Evolutionary conservation across 2,888 invertebrate species (phyloP), one percentile per base, ranked within the genome.

Genomic region (Scaptomyza cyrtandrae): DNA sequence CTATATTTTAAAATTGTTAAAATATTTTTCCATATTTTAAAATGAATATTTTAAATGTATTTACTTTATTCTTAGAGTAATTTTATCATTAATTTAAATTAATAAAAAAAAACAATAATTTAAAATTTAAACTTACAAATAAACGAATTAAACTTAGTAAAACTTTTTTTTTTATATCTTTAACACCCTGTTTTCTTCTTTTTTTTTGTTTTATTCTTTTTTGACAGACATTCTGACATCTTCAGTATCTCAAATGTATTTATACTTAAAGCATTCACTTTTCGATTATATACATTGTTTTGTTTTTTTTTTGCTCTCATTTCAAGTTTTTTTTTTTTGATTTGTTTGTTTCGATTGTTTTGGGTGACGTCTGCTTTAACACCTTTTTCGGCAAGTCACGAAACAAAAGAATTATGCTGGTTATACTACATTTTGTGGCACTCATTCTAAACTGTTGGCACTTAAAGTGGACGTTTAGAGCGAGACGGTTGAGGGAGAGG

Each of bases 351-450:
- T 55, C 37, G 48, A 19, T 49, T 49, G 58, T 55, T 35, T 71
- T 7, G 39, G 61, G 56, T 62, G 78, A 83, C 80, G 75, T 80
- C 72, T 72, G 60, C 63, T 69, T 83, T 78, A 80, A 62, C 79
- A 81, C 81, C 73, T 74, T 73, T 71, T 80, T 81, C 65, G 80
- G 50, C 76, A 70, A 84, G 76, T 81, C 79, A 84, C 69, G 70
- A 74, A 70, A 81, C 79, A 78, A 74, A 65, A 74, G 74, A 84
- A 78, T 71, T 55, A 78, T 73, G 62, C 71, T 61, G 58, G 52
- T 33, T 46, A 41, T 27, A 29, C 14, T 9, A 41, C 56, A 56
- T 43, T 73, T 52, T 45, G 39, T 59, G 39, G 41, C 45, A 61
- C 37, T 49, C 54, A 55, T 76, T 65, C 75, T 71, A 59, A 74